phyloP scores from a whole-genome alignment of 2,113 vertebrate genomes.

The Cnemophilus loriae region DNA sequence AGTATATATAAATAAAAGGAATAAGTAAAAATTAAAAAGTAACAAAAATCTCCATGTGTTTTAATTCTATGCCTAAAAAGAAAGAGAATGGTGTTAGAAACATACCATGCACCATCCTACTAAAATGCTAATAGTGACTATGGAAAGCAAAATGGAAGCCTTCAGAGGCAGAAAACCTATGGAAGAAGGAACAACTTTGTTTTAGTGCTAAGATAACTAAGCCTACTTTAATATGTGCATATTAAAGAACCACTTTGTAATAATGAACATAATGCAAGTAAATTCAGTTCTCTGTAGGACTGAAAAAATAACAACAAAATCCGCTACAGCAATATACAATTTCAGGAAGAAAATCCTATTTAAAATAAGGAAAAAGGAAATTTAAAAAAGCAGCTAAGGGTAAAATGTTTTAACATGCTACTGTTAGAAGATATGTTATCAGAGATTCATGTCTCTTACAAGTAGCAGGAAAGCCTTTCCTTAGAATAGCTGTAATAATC shows the following conservation, averaged over 20 bases:
- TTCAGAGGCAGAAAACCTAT: background rate
- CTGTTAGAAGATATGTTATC: background rate
- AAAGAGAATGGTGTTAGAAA: background rate
- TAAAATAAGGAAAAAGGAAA: background rate
- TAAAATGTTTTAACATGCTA: background rate
- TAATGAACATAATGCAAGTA: background rate
- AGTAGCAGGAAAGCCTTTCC: background rate
- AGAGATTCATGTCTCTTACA: background rate
- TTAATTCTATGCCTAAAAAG: background rate
- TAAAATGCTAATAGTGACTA: background rate
- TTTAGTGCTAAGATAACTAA: background rate
- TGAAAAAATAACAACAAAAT: background rate
- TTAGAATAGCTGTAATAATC: conserved; percentile 1
- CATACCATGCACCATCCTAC: background rate
- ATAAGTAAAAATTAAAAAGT: background rate
- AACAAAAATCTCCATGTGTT: background rate
- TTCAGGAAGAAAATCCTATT: background rate
- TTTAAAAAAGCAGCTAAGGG: background rate
- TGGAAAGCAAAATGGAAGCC: background rate
- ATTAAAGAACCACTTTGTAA: background rate
- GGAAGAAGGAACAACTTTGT: background rate
- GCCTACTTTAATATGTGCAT: background rate
- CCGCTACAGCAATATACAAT: background rate
- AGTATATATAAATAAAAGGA: background rate
- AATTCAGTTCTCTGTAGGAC: background rate